These are phyloP conservation scores for Struthidea cinerea DNA, from an alignment of 2,113 vertebrate genomes.

Conservation along the genomic window DNA sequence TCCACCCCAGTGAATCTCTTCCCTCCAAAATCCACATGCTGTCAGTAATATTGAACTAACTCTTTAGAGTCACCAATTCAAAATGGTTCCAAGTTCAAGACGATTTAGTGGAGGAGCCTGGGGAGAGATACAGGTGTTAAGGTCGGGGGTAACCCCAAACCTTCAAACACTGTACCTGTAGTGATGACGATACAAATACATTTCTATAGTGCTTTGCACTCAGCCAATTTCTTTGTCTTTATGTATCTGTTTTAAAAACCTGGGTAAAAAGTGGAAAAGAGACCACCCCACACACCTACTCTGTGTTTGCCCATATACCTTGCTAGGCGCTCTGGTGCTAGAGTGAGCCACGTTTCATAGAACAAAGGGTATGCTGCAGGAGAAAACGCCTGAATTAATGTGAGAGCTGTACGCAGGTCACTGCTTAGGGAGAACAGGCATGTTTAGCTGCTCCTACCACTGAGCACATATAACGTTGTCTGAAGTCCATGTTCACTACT, in stretches of 20 bases:
- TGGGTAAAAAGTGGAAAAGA: neutral
- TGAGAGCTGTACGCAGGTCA: neutral
- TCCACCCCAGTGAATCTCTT: neutral
- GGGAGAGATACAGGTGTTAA: neutral
- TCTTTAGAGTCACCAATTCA: neutral
- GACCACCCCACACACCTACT: fast-evolving
- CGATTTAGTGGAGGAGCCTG: neutral
- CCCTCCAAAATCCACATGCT: neutral
- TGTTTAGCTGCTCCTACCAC: neutral
- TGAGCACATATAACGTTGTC: neutral
- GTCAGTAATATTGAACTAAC: neutral
- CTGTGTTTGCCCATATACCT: neutral
- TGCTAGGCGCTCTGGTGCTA: neutral
- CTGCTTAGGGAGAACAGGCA: neutral
- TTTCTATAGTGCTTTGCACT: neutral
- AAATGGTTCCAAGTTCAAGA: neutral
- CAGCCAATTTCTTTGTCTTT: neutral
- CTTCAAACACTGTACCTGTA: neutral
- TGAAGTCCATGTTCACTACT: neutral
- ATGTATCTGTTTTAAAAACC: neutral
- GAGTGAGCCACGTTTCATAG: neutral
- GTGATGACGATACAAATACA: neutral
- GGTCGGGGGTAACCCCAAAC: neutral
- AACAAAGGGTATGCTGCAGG: neutral
- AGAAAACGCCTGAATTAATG: neutral